Percentiles rank a stretch among this genome's conserved stretches.
Evolutionary conservation across 2,888 invertebrate species (phyloP).

Genomic region (Coleophora deauratella): DNA sequence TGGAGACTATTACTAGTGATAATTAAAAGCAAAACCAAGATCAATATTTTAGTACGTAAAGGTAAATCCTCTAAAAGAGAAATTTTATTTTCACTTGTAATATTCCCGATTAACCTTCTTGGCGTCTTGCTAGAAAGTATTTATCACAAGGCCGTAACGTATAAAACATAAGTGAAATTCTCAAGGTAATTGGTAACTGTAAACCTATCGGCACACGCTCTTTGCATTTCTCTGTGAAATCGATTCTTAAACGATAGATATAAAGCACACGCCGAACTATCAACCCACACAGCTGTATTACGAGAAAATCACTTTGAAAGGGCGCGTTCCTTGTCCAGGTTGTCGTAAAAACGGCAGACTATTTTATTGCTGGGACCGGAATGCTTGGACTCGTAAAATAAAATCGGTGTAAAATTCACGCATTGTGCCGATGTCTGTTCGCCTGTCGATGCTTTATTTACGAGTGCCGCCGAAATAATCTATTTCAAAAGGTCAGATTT

Average conservation of each 20-base stretch:
- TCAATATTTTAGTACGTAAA: too few relatives aligned
- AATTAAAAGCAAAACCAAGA: too few relatives aligned
- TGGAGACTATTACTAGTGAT: too few relatives aligned
- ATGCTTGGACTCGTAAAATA: slow-evolving; percentile 63
- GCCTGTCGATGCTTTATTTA: slow-evolving; percentile 28
- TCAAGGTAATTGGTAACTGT: too few relatives aligned
- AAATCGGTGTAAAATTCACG: slow-evolving; percentile 61
- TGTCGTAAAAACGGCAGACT: slow-evolving; percentile 56
- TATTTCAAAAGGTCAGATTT: slow-evolving; percentile 27
- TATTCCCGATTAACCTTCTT: too few relatives aligned
- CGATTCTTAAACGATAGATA: too few relatives aligned
- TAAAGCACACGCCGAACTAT: slow-evolving; percentile 15
- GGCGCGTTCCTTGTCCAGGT: slow-evolving; percentile 41
- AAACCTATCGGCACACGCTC: neutral
- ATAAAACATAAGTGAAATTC: too few relatives aligned
- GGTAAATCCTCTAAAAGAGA: too few relatives aligned
- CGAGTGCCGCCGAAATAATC: slow-evolving; percentile 31
- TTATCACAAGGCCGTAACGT: too few relatives aligned
- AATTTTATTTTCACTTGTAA: too few relatives aligned
- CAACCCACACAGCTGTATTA: slow-evolving; percentile 26
- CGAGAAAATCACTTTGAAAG: slow-evolving; percentile 51
- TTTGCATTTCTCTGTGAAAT: neutral
- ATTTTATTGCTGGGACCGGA: slow-evolving; percentile 58
- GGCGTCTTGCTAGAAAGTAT: too few relatives aligned
- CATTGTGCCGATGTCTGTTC: slow-evolving; percentile 34